A percentile compares a stretch with the other conserved stretches of the same genome.
phyloP scores from a whole-genome alignment of 2,797 vertebrate genomes.

The Chaetodon trifasciatus region DNA sequence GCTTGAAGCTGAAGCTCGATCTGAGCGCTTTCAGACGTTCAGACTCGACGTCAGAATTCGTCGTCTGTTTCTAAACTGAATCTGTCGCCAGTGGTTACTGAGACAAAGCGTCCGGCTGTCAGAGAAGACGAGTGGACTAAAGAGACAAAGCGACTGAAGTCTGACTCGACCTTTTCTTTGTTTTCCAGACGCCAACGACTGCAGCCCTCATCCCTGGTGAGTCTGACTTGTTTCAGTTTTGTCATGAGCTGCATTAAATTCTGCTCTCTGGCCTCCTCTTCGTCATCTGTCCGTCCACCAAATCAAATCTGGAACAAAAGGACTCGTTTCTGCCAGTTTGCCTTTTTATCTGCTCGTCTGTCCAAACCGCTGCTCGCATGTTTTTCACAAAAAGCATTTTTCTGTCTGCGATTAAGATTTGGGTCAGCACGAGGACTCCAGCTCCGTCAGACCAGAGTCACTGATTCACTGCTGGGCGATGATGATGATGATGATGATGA shows the following conservation, averaged over 20 bases:
- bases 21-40: too few species aligned
- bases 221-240: slow-evolving; percentile 42
- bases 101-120: too few species aligned
- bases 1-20: too few species aligned
- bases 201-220: slow-evolving; percentile 95
- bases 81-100: too few species aligned
- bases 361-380: slow-evolving; percentile 21
- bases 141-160: not conserved
- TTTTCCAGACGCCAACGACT: slow-evolving; percentile 92
- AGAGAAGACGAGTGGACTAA: too few species aligned
- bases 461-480: not conserved
- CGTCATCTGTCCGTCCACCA: not conserved
- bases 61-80: too few species aligned
- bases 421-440: not conserved
- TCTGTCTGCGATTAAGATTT: not conserved
- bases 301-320: slow-evolving; percentile 24
- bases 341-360: slow-evolving; percentile 4
- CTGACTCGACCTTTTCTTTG: not conserved
- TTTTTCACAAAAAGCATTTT: not conserved
- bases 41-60: too few species aligned
- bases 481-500: too few species aligned
- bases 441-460: not conserved
- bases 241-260: not conserved
- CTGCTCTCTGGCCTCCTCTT: not conserved
- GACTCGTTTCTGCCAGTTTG: not conserved